Evolutionary conservation across 2,113 vertebrate genomes (phyloP), one percentile per base, ranked within the genome.

Genomic region (Triplophysa tibetana): DNA sequence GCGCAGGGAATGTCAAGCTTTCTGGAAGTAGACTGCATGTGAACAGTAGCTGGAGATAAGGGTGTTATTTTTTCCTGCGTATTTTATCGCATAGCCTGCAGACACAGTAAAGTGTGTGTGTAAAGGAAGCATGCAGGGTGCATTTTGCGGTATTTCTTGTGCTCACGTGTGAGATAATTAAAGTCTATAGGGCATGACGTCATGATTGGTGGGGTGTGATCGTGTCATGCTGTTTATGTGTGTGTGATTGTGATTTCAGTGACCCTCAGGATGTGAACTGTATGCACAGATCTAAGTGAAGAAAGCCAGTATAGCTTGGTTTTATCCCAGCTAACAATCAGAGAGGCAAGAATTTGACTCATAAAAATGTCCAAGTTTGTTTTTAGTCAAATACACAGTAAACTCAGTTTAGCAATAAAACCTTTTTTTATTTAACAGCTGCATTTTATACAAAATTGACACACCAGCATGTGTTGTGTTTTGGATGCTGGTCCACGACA

Each of bases 171-270:
- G 81, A 81, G 87, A 88, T 86, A 89, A 90, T 91, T 85, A 83
- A 80, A 89, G 89, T 91, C 89, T 85, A 24, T 24, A 86, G 83
- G 83, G 85, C 64, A 86, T 94, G 91, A 93, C 87, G 88, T 93
- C 91, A 93, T 88, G 85, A 65, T 24, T 67, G 26, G 23, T 77
- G 69, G 2, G 62, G 66, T 86, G 61, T 54, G 45, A 77, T 43
- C 24, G 70, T 56, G 58, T 61, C 21, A 62, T 26, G 50, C 43
- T 45, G 43, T 68, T 63, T 66, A n/a, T 73, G 48, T 33, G n/a
- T 82, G 24, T 73, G 62, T 61, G 63, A 50, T 58, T 80, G 21
- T 64, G 21, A 24, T 45, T 70, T 67, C 8, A 43, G 65, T n/a
- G n/a, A 43, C 17, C 21, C 33, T 77, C 29, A 67, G n/a, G 1